These are phyloP conservation scores for Germaria angustata DNA, from an alignment of 2,888 invertebrate genomes.

Conservation along the genomic window DNA sequence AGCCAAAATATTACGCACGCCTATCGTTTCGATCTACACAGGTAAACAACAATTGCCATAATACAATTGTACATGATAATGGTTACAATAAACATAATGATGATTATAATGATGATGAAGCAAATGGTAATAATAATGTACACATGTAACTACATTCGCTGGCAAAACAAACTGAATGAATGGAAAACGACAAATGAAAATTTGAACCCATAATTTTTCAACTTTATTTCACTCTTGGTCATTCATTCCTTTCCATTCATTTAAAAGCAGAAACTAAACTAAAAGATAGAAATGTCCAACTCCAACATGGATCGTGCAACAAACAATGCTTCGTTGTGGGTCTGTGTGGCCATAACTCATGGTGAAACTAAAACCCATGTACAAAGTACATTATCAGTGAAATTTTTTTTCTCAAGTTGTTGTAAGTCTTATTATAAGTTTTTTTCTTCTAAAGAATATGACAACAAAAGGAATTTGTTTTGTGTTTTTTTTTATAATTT, in stretches of 20 bases:
- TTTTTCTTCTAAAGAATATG: conserved; percentile 47
- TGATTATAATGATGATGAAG: background rate
- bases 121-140: conserved; percentile 22
- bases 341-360: conserved; percentile 55
- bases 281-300: conserved; percentile 37
- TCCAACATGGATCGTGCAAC: conserved; percentile 67
- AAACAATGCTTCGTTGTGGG: conserved; percentile 68
- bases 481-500: background rate
- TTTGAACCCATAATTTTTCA: conserved; percentile 65
- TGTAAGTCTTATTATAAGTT: conserved; percentile 10
- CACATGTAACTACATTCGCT: conserved; percentile 42
- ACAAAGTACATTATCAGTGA: conserved; percentile 63
- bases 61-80: conserved; percentile 36
- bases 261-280: conserved; percentile 28
- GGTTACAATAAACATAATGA: background rate
- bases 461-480: conserved; percentile 62
- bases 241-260: conserved; percentile 42
- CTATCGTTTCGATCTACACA: conserved; percentile 63
- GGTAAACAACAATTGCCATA: conserved; percentile 57
- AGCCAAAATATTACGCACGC: conserved; percentile 59
- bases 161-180: conserved; percentile 39
- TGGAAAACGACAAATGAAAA: conserved; percentile 50
- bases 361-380: conserved; percentile 42
- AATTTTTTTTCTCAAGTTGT: conserved; percentile 20
- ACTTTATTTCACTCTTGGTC: conserved; percentile 44